phyloP scores from a whole-genome alignment of 2,113 vertebrate genomes.

The Anthoscopus minutus region DNA sequence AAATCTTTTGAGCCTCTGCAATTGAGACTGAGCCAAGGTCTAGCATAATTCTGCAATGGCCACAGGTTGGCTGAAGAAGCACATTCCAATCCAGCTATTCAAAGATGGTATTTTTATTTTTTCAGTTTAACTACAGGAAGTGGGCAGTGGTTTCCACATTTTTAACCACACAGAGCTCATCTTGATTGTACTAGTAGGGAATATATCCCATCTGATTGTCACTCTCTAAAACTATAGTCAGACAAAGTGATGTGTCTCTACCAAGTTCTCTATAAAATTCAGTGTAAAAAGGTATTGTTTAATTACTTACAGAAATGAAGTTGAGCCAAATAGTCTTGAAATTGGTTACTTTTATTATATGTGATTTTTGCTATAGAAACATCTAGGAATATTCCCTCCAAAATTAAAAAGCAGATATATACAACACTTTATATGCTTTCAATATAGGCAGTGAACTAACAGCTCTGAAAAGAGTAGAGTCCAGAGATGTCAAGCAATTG shows the following conservation, averaged over 20 bases:
- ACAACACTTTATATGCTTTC: background rate
- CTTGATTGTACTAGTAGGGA: background rate
- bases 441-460: background rate
- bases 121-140: background rate
- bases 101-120: background rate
- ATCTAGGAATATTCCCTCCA: background rate
- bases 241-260: background rate
- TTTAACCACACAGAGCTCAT: background rate
- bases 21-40: background rate
- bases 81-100: background rate
- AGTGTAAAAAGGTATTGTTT: background rate
- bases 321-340: background rate
- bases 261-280: background rate
- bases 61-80: background rate
- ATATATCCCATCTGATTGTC: background rate
- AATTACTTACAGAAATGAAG: background rate
- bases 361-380: background rate
- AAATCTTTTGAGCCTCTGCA: background rate
- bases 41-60: background rate
- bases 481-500: background rate
- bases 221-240: background rate
- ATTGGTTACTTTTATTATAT: background rate
- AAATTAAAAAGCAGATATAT: background rate
- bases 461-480: background rate
- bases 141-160: background rate